A percentile compares a stretch with the other conserved stretches of the same genome.
Conservation (phyloP, 2,888 invertebrate genomes). For the Exocentrus adspersus region DNA sequence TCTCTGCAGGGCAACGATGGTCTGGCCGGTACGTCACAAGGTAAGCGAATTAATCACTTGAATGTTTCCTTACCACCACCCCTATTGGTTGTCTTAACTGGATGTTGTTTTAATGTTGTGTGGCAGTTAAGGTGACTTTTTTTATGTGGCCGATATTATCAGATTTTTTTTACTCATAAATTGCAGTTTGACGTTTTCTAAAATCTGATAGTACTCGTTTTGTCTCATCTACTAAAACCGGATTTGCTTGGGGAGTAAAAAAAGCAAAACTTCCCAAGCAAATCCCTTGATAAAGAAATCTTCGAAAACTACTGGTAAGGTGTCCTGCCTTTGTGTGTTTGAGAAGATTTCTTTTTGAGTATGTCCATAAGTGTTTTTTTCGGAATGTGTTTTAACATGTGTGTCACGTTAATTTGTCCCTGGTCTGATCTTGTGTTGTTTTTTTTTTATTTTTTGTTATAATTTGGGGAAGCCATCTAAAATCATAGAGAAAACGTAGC, state of each 20-base stretch:
- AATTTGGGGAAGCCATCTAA: slow-evolving; percentile 59
- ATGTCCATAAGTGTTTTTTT: slow-evolving; percentile 47
- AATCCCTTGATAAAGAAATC: slow-evolving; percentile 4
- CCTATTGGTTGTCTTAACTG: slow-evolving; percentile 46
- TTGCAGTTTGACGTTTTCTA: background rate
- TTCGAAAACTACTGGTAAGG: background rate
- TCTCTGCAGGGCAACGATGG: slow-evolving; percentile 71
- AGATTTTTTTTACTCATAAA: slow-evolving; percentile 7
- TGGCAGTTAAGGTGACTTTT: slow-evolving; percentile 45
- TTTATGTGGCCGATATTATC: slow-evolving; percentile 30
- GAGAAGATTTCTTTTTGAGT: slow-evolving; percentile 29
- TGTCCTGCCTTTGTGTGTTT: background rate
- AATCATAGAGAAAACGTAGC: slow-evolving; percentile 35
- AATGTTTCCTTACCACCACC: slow-evolving; percentile 11
- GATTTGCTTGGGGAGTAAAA: slow-evolving; percentile 15
- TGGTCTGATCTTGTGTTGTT: slow-evolving; percentile 61
- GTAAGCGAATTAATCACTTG: slow-evolving; percentile 67
- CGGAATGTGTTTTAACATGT: slow-evolving; percentile 58
- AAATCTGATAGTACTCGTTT: slow-evolving; percentile 20
- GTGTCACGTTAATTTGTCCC: slow-evolving; percentile 56
- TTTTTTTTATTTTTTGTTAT: slow-evolving; percentile 48
- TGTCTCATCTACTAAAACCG: slow-evolving; percentile 18
- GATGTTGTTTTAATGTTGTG: slow-evolving; percentile 43
- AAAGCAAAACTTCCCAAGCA: slow-evolving; percentile 1
- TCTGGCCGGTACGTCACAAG: slow-evolving; percentile 87